Percentiles rank a stretch among this genome's conserved stretches.
Evolutionary conservation across 2,113 vertebrate species (phyloP).

Genomic region (Strigops habroptila): DNA sequence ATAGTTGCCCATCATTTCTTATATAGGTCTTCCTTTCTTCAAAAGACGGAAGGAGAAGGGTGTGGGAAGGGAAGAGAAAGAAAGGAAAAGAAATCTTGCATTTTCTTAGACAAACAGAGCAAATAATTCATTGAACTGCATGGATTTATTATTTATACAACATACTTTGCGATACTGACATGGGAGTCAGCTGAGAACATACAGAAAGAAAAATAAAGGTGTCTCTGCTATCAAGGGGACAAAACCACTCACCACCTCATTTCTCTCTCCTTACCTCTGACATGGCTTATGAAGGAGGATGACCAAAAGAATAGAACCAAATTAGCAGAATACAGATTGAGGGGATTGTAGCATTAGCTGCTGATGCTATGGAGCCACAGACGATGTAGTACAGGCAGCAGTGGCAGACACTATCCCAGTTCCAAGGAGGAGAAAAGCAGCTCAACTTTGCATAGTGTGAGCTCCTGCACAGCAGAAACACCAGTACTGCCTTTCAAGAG

Average conservation of each 20-base stretch:
- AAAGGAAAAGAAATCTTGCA: conserved; percentile 17
- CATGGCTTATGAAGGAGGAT: not conserved
- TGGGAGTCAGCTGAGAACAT: conserved; percentile 17
- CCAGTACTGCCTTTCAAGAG: not conserved
- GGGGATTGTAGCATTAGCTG: not conserved
- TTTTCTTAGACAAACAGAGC: conserved; percentile 32
- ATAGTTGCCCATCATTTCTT: conserved; percentile 53
- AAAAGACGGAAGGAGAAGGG: conserved; percentile 21
- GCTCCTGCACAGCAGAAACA: not conserved
- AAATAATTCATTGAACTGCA: conserved; percentile 28
- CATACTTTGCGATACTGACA: conserved; percentile 4
- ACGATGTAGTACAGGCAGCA: rapidly evolving
- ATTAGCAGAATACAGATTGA: not conserved
- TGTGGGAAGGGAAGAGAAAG: not conserved
- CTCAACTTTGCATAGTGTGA: not conserved
- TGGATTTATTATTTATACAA: conserved; percentile 54
- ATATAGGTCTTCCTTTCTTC: conserved; percentile 38
- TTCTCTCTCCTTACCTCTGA: not conserved
- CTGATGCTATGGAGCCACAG: not conserved
- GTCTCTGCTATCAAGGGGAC: not conserved
- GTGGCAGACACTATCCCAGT: not conserved
- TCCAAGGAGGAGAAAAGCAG: not conserved
- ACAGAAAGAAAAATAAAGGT: conserved; percentile 9
- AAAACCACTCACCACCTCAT: not conserved
- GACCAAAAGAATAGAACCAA: not conserved